Conservation (phyloP, 2,797 vertebrate species). For the Helicolenus hilgendorfi region DNA sequence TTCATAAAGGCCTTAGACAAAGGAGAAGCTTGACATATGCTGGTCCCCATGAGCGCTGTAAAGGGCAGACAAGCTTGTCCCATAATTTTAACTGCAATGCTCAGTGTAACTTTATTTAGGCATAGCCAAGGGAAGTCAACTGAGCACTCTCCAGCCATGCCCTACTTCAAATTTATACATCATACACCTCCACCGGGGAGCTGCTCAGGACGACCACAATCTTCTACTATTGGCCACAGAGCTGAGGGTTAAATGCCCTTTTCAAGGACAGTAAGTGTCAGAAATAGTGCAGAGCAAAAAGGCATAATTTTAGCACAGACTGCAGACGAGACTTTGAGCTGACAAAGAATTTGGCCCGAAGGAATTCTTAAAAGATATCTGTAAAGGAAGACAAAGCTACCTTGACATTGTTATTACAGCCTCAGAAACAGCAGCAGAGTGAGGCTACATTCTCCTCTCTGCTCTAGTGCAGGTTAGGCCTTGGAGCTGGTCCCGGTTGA, state of each 20-base stretch:
- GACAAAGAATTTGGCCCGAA: not conserved
- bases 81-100: not conserved
- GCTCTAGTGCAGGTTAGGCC: not conserved
- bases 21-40: not conserved
- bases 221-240: not conserved
- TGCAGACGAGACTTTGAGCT: not conserved
- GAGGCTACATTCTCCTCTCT: not conserved
- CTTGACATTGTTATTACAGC: not conserved
- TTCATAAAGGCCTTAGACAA: not conserved
- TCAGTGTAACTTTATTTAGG: not conserved
- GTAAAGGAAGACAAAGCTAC: not conserved
- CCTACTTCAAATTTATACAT: not conserved
- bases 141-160: not conserved
- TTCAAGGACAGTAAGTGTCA: slow-evolving; percentile 3
- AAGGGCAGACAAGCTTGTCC: not conserved
- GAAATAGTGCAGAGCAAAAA: slow-evolving; percentile 10
- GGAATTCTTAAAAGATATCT: not conserved
- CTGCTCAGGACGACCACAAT: not conserved
- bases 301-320: not conserved
- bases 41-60: not conserved
- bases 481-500: not conserved
- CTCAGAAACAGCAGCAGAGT: not conserved
- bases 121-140: not conserved
- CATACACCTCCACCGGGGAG: not conserved
- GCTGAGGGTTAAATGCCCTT: not conserved